These are phyloP conservation scores for Cactoblastis cactorum DNA, from an alignment of 2,888 invertebrate species.

Conservation along the genomic window DNA sequence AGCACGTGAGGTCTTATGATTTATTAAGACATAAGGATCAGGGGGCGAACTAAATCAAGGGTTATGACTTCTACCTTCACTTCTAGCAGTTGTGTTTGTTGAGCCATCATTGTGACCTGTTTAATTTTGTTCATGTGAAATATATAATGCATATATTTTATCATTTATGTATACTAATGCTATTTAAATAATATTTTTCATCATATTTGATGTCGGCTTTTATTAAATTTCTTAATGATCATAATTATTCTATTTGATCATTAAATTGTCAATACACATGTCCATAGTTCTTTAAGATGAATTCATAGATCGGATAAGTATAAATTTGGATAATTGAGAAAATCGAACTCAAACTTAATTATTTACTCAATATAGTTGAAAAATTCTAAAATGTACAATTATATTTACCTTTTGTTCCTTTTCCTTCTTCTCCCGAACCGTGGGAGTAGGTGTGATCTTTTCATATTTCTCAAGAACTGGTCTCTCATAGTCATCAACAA, in stretches of 20 bases:
- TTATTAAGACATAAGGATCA: too few species aligned
- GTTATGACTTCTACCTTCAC: constrained; percentile 55
- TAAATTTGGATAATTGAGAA: too few species aligned
- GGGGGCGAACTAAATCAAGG: neutral
- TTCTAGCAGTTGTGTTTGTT: constrained; percentile 56
- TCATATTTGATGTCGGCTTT: too few species aligned
- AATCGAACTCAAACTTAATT: too few species aligned
- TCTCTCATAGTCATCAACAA: constrained; percentile 86
- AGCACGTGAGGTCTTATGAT: too few species aligned
- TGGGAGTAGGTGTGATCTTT: constrained; percentile 75
- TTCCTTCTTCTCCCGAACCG: constrained; percentile 64
- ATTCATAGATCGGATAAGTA: too few species aligned
- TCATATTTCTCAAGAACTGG: constrained; percentile 86
- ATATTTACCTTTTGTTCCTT: constrained; percentile 57
- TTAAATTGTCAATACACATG: too few species aligned
- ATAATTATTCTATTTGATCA: too few species aligned
- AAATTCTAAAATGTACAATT: neutral
- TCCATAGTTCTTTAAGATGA: too few species aligned
- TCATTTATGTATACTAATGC: too few species aligned
- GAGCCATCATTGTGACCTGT: constrained; percentile 59
- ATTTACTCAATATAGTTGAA: neutral
- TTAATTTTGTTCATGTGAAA: constrained; percentile 30
- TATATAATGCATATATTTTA: neutral
- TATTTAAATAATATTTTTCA: too few species aligned
- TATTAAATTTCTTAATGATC: too few species aligned